Evolutionary conservation across 2,888 invertebrate genomes (phyloP), one percentile per base, ranked within the genome.

Genomic region (Erpobdella octoculata): DNA sequence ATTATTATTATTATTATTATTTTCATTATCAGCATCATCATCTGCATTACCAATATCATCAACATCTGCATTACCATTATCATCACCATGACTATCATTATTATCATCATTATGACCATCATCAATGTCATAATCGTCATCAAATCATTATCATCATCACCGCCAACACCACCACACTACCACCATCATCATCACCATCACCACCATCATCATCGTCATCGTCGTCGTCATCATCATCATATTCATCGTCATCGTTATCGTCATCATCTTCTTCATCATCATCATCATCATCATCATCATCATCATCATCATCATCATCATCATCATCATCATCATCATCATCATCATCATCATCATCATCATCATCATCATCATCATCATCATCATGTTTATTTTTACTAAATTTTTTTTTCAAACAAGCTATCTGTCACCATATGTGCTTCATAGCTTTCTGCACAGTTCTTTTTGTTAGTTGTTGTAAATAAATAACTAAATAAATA

Each of bases 251-350:
- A 62, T 33, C 35, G n/a, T 62, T 31, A 35, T 62, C 28, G 25
- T 72, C 72, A 61, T 72, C 69, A 46, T 5, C 62, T 33, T 70
- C 68, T 33, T 35, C 69, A 37, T 72, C 72, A 61, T 71, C 71
- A 48, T 71, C 71, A 61, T 71, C 67, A 48, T 70, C 71, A 46
- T 71, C 71, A 33, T 71, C 41, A 59, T 71, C 66, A 31, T 71
- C 41, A 36, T 37, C 41, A 61, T 71, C 66, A 61, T 71, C 31
- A 36, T 71, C 33, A 61, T 41, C 66, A 33, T 71, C 66, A 36
- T 71, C 66, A 28, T 71, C 66, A 28, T 71, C 46, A 25, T 71
- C 66, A 2, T 71, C 66, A 33, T 71, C 59, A 41, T 72, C 53
- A 53, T 53, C 18, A 53, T 53, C 53, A n/a, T 9, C 53, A 5